Evolutionary conservation across 1,140 invertebrate genomes (phyloP).

Genomic region (Whitmania pigra): DNA sequence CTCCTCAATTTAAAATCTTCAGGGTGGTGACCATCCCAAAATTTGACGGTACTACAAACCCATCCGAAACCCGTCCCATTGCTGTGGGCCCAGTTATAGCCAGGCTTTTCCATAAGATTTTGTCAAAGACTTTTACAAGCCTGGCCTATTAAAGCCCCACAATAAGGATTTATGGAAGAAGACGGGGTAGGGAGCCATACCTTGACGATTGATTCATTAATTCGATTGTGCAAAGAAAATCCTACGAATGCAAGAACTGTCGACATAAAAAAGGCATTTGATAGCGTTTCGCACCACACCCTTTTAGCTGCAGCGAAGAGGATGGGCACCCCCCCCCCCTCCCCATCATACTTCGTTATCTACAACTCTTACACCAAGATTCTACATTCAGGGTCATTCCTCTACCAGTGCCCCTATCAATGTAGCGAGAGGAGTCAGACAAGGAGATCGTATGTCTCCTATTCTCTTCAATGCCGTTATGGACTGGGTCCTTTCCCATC

Average conservation of each 20-base stretch:
- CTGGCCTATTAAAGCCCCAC: background rate
- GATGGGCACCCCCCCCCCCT: background rate
- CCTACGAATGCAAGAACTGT: background rate
- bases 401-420: background rate
- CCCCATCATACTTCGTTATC: background rate
- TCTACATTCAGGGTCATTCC: background rate
- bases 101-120: background rate
- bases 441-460: no score
- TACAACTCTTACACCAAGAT: background rate
- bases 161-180: background rate
- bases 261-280: background rate
- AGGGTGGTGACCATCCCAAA: background rate
- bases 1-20: background rate
- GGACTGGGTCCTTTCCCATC: background rate
- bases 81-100: slow-evolving; percentile 45
- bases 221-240: background rate
- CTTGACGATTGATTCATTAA: background rate
- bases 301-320: background rate
- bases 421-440: no score
- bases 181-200: background rate
- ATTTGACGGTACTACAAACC: background rate
- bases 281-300: background rate
- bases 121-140: background rate
- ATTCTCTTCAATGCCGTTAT: no score
- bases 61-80: background rate